phyloP scores from a whole-genome alignment of 2,888 invertebrate genomes.

The Fissipunctia ypsillon region DNA sequence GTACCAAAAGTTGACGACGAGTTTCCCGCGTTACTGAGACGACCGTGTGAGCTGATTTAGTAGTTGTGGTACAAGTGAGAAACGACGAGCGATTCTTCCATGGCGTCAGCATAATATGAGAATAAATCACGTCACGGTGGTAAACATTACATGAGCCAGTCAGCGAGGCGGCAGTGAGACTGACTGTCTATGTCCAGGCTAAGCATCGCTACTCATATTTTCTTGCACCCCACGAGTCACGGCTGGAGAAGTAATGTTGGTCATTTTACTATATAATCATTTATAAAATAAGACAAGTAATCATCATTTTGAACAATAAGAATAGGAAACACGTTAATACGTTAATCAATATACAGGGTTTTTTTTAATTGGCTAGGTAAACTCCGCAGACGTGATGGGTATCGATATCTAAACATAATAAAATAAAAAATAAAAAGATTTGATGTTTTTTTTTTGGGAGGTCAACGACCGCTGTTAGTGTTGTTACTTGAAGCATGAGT shows the following conservation, averaged over 20 bases:
- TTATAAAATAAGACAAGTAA: neutral
- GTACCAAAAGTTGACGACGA: conserved; percentile 71
- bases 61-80: conserved; percentile 62
- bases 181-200: neutral
- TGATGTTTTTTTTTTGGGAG: too few relatives aligned
- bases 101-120: neutral
- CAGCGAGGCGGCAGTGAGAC: neutral
- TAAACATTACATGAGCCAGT: neutral
- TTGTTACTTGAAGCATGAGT: too few relatives aligned
- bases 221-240: neutral
- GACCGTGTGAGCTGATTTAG: conserved; percentile 72
- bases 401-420: too few relatives aligned
- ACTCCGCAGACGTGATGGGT: too few relatives aligned
- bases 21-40: conserved; percentile 70
- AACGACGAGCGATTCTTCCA: conserved; percentile 39
- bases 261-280: neutral
- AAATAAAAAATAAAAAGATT: too few relatives aligned
- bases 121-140: neutral
- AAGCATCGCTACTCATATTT: neutral
- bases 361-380: too few relatives aligned
- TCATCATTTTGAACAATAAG: neutral
- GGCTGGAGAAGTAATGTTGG: neutral
- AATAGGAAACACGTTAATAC: neutral
- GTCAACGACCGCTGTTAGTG: too few relatives aligned
- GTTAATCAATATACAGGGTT: neutral